Evolutionary conservation across 1,140 invertebrate species (phyloP).

Genomic region (Frieseomelitta varia): DNA sequence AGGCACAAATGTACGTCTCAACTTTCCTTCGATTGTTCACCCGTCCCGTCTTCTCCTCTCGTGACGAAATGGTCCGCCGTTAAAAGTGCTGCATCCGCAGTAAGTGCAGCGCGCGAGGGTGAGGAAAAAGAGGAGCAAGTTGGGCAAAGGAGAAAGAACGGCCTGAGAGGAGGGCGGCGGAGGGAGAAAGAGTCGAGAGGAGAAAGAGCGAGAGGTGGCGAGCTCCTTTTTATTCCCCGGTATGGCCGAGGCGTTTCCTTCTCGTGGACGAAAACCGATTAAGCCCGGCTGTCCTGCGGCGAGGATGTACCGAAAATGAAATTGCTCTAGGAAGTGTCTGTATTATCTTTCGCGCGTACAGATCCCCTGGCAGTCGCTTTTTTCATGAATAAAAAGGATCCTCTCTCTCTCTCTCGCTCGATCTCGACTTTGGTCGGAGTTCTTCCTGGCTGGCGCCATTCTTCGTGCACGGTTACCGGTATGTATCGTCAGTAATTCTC

Average conservation of each 20-base stretch:
- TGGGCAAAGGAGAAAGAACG: background rate
- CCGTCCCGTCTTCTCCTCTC: conserved; percentile 31
- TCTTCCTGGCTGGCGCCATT: background rate
- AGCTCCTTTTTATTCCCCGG: conserved; percentile 52
- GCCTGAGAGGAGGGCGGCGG: background rate
- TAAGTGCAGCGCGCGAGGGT: conserved; percentile 49
- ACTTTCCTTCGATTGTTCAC: conserved; percentile 63
- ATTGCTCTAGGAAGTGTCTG: conserved; percentile 66
- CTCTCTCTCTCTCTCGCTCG: background rate
- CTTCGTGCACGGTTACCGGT: background rate
- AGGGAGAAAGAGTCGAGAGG: background rate
- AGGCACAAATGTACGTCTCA: conserved; percentile 58
- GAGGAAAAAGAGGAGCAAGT: conserved; percentile 19
- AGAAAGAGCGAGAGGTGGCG: background rate
- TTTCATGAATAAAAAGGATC: conserved; percentile 47
- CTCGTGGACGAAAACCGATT: conserved; percentile 65
- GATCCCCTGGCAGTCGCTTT: conserved; percentile 22
- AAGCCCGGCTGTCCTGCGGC: conserved; percentile 57
- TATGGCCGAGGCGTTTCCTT: conserved; percentile 51
- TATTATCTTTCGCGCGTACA: conserved; percentile 53
- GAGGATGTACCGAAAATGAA: conserved; percentile 66
- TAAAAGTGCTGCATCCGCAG: conserved; percentile 65
- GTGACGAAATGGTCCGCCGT: conserved; percentile 62
- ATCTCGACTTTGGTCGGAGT: conserved; percentile 11
- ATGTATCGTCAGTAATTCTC: conserved; percentile 22